A percentile compares a stretch with the other conserved stretches of the same genome.
phyloP scores from a whole-genome alignment of 2,797 vertebrate genomes.

The Ptychadena robeensis region DNA sequence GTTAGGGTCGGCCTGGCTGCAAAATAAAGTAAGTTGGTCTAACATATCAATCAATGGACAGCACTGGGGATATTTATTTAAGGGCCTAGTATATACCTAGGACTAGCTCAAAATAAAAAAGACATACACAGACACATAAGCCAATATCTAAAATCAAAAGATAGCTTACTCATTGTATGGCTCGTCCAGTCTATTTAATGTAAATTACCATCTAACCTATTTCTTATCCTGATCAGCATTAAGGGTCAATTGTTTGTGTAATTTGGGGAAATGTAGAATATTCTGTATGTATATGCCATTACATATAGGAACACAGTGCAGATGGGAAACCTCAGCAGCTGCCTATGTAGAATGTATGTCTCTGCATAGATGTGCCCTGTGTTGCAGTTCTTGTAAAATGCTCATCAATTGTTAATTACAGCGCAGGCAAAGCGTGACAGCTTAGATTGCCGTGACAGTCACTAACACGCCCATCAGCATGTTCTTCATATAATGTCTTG shows the following conservation, averaged over 20 bases:
- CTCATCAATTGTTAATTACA: constrained; percentile 57
- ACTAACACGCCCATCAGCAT: constrained; percentile 56
- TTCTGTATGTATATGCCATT: neutral
- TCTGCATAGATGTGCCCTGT: constrained; percentile 28
- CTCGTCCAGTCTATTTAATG: too few relatives aligned
- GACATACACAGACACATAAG: too few relatives aligned
- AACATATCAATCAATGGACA: too few relatives aligned
- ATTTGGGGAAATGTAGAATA: neutral
- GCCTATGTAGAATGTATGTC: neutral
- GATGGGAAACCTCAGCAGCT: neutral
- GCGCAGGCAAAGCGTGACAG: constrained; percentile 57
- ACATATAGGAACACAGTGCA: neutral
- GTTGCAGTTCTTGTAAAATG: constrained; percentile 40
- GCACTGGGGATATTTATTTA: too few relatives aligned
- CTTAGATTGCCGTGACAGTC: constrained; percentile 54
- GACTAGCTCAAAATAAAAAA: too few relatives aligned
- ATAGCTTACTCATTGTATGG: too few relatives aligned
- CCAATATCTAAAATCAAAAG: too few relatives aligned
- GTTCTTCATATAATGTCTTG: constrained; percentile 52
- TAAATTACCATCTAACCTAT: neutral
- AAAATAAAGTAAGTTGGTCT: too few relatives aligned
- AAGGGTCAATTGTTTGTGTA: too few relatives aligned
- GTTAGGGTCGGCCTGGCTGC: too few relatives aligned
- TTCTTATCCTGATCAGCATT: neutral
- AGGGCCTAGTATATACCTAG: too few relatives aligned